Conservation (phyloP, 2,113 vertebrate genomes). For the Enhydra lutris region DNA sequence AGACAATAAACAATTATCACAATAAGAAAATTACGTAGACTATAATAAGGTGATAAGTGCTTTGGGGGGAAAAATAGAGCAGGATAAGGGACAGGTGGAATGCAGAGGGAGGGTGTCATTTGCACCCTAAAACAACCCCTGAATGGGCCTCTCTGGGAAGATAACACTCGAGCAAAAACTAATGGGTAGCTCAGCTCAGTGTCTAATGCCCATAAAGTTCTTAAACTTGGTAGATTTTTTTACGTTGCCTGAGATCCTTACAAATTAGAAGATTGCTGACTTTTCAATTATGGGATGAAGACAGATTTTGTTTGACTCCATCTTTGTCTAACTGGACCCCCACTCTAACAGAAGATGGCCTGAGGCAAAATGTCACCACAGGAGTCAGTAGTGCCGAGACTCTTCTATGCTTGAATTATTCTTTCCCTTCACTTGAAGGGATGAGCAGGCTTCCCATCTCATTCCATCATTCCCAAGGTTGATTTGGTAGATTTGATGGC, state of each 20-base stretch:
- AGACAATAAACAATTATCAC: too few species aligned
- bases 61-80: background rate
- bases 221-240: background rate
- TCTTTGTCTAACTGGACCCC: background rate
- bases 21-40: background rate
- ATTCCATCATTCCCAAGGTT: background rate
- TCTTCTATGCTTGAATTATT: accelerated
- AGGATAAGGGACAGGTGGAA: background rate
- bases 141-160: background rate
- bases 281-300: background rate
- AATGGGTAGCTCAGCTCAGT: background rate
- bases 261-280: background rate
- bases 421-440: background rate
- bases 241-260: background rate
- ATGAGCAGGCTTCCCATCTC: background rate
- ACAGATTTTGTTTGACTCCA: background rate
- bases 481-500: background rate
- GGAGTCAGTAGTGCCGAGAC: accelerated
- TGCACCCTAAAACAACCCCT: background rate
- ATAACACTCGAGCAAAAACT: background rate
- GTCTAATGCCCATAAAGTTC: background rate
- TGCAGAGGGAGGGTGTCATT: too few species aligned
- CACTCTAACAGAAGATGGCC: background rate
- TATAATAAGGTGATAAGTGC: background rate
- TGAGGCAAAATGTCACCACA: background rate